These are phyloP conservation scores for Amiota minor DNA, from an alignment of 2,888 invertebrate genomes.

Conservation along the genomic window DNA sequence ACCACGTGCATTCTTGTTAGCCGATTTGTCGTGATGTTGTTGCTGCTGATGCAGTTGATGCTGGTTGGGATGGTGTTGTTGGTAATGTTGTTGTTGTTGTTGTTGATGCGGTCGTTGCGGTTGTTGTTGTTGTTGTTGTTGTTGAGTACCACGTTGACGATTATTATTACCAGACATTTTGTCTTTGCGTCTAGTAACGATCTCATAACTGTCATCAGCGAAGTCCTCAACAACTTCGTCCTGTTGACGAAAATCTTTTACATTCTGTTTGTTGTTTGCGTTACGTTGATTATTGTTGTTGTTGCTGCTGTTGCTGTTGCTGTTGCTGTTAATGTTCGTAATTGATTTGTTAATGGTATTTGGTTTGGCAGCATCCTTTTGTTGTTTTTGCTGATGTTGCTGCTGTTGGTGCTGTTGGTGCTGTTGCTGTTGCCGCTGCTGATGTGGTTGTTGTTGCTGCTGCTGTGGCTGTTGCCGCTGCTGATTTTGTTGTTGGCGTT, in stretches of 20 bases:
- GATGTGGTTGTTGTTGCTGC: conserved; percentile 21
- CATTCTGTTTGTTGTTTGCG: neutral
- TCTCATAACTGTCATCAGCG: neutral
- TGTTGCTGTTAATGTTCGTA: neutral
- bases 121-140: neutral
- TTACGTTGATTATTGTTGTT: conserved; percentile 24
- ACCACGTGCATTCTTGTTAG: too few species aligned
- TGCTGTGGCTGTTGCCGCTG: conserved; percentile 31
- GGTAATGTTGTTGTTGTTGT: neutral
- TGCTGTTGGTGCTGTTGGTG: conserved; percentile 24
- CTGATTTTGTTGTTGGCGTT: conserved; percentile 27
- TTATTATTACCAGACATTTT: neutral
- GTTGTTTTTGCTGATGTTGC: neutral
- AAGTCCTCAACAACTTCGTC: neutral
- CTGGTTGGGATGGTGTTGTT: too few species aligned
- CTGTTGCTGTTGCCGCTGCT: conserved; percentile 36
- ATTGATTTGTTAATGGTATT: neutral
- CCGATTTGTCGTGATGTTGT: too few species aligned
- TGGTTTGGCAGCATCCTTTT: neutral
- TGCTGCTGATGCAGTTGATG: conserved; percentile 35
- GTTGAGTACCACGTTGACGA: neutral
- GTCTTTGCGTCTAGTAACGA: neutral
- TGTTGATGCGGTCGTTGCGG: neutral
- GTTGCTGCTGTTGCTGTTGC: conserved; percentile 20
- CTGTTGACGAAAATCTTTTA: neutral